Percentiles rank a stretch among this genome's conserved stretches.
phyloP scores from a whole-genome alignment of 2,113 vertebrate species.

The Pluvianellus socialis region DNA sequence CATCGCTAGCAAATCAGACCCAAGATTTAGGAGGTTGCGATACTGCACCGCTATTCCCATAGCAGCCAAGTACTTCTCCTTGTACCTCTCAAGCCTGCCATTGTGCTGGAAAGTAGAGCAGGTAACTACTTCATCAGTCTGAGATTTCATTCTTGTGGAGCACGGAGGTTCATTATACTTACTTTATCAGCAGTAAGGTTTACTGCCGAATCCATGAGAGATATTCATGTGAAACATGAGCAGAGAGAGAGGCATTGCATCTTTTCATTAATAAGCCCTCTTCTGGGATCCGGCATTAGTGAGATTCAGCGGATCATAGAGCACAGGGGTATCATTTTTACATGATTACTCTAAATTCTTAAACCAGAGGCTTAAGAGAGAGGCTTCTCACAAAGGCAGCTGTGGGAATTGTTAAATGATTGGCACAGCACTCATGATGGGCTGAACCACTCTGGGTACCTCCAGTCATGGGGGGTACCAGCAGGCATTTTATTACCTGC shows the following conservation, averaged over 20 bases:
- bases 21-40: background rate
- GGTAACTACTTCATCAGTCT: conserved; percentile 50
- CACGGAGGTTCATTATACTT: conserved; percentile 76
- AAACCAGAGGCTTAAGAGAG: conserved; percentile 87
- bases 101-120: conserved; percentile 25
- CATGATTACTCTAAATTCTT: conserved; percentile 91
- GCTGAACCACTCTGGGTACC: conserved; percentile 73
- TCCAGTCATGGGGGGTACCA: conserved; percentile 52
- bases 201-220: conserved; percentile 82
- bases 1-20: background rate
- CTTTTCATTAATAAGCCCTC: conserved; percentile 87
- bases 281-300: conserved; percentile 84
- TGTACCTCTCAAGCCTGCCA: background rate
- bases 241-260: conserved; percentile 77
- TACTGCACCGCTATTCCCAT: background rate
- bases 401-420: conserved; percentile 88
- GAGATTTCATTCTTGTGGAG: conserved; percentile 53
- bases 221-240: conserved; percentile 82
- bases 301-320: conserved; percentile 83
- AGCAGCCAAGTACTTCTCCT: background rate
- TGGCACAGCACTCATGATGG: conserved; percentile 78
- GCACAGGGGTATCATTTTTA: conserved; percentile 89
- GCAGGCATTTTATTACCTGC: conserved; percentile 61
- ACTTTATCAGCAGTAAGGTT: conserved; percentile 81
- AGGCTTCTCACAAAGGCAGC: conserved; percentile 85